These are phyloP conservation scores for Hippoglossus stenolepis DNA, from an alignment of 2,113 vertebrate genomes.

Conservation along the genomic window DNA sequence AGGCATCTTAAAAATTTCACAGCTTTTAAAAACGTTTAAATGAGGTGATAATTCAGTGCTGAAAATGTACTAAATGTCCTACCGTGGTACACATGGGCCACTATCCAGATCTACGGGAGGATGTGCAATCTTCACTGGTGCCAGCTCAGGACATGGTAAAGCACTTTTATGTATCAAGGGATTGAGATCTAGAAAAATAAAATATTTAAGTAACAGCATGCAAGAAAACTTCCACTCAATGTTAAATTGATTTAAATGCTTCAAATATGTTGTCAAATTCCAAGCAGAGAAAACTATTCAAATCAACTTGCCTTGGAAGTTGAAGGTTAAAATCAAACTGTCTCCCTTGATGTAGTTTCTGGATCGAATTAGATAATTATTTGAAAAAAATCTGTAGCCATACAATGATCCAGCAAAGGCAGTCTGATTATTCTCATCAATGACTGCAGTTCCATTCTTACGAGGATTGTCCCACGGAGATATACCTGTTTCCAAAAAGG, in stretches of 20 bases:
- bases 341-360: conserved; percentile 86
- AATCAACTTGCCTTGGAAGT: conserved; percentile 83
- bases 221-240: not conserved
- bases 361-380: conserved; percentile 63
- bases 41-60: not conserved
- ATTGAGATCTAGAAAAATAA: conserved; percentile 45
- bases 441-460: conserved; percentile 58
- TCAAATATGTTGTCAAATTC: not conserved
- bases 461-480: conserved; percentile 34
- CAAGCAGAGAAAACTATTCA: not conserved
- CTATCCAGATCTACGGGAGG: not conserved
- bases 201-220: not conserved
- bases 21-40: not conserved
- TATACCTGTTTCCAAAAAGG: conserved; percentile 16
- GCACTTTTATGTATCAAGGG: conserved; percentile 26
- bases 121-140: not conserved
- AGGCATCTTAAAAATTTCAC: not conserved
- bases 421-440: conserved; percentile 54
- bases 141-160: conserved; percentile 42
- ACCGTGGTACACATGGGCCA: conserved; percentile 37
- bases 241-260: not conserved
- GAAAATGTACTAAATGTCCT: not conserved
- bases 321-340: conserved; percentile 79
- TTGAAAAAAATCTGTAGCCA: fast-evolving
- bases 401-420: not conserved